Percentiles rank a stretch among this genome's conserved stretches.
Evolutionary conservation across 2,113 vertebrate species (phyloP).

Genomic region (Laticauda laticaudata): DNA sequence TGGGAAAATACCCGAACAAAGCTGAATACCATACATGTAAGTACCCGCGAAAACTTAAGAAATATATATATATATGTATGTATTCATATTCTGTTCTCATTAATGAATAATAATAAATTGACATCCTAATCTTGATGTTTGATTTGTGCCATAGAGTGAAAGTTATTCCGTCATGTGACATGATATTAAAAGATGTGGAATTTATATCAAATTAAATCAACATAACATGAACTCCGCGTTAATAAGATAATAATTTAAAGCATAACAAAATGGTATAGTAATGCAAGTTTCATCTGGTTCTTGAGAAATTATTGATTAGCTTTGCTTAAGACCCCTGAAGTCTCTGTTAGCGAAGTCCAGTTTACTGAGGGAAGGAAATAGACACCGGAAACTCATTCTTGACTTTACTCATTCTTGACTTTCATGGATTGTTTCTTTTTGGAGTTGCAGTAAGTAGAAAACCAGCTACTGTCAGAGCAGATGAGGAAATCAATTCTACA

Average conservation of each 20-base stretch:
- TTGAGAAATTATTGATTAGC: background rate
- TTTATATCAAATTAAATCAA: background rate
- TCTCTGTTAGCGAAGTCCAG: background rate
- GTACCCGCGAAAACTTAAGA: too few species aligned
- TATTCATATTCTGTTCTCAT: background rate
- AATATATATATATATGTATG: background rate
- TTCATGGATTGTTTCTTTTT: background rate
- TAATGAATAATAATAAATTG: conserved; percentile 10
- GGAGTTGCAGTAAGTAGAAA: background rate
- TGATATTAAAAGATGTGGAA: background rate
- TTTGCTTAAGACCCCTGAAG: rapidly evolving
- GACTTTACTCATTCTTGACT: background rate
- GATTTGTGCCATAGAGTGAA: background rate
- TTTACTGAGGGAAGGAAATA: background rate
- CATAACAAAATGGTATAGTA: background rate
- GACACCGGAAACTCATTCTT: background rate
- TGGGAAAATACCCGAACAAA: too few species aligned
- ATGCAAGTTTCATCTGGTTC: background rate
- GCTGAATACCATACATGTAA: too few species aligned
- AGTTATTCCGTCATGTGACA: background rate
- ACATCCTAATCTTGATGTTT: background rate
- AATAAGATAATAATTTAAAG: conserved; percentile 8
- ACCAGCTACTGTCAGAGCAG: background rate
- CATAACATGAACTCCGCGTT: background rate
- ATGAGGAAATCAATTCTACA: background rate